These are phyloP conservation scores for Holothuria scabra DNA, from an alignment of 53 echinoderm and acorn worm genomes.

Conservation along the genomic window DNA sequence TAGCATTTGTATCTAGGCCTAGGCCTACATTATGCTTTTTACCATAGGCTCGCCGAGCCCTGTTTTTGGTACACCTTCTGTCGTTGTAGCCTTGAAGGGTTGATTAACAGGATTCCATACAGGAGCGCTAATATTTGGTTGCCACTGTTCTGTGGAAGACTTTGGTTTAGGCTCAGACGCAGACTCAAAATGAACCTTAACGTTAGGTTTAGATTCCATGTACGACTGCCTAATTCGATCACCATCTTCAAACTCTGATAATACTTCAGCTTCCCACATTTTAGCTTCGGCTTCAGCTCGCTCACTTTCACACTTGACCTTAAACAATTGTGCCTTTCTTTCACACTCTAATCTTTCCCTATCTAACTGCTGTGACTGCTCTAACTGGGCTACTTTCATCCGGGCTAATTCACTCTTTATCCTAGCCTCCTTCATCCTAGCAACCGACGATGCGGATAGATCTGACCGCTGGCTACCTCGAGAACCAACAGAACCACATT, in stretches of 20 bases:
- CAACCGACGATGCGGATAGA: conserved; percentile 6
- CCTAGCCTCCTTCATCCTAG: conserved; percentile 45
- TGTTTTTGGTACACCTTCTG: no score
- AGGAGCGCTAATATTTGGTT: no score
- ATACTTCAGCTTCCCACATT: conserved; percentile 32
- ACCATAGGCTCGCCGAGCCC: no score
- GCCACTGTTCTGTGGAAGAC: no score
- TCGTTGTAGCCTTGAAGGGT: no score
- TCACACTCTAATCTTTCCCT: conserved; percentile 26
- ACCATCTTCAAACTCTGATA: not conserved
- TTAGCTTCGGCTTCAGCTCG: conserved; percentile 39
- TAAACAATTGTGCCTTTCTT: not conserved
- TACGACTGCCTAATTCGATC: not conserved
- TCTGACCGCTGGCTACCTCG: no score
- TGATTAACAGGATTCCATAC: no score
- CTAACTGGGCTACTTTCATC: conserved; percentile 41
- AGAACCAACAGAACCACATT: no score
- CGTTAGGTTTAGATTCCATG: not conserved
- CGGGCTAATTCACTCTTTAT: conserved; percentile 33
- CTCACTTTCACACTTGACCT: conserved; percentile 13
- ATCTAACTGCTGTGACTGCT: conserved; percentile 37
- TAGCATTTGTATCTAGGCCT: no score
- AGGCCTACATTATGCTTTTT: no score
- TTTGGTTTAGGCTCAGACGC: no score
- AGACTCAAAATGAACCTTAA: no score